Evolutionary conservation across 2,113 vertebrate genomes (phyloP).

Genomic region (Octodon degus): DNA sequence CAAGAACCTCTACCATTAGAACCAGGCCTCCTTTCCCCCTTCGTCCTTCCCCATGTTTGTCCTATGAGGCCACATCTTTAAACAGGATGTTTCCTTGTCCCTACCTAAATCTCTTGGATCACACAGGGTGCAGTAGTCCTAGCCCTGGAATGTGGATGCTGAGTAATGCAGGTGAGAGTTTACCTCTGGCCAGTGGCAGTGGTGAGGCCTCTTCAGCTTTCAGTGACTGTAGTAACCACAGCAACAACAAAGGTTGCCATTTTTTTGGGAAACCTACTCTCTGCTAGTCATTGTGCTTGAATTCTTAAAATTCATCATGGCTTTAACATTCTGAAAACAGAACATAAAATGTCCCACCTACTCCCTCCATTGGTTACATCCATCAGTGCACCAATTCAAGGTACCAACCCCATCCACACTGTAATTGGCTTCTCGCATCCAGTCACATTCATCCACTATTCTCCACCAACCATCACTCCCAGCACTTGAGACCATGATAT

Average conservation of each 20-base stretch:
- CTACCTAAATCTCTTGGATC: not conserved
- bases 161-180: not conserved
- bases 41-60: not conserved
- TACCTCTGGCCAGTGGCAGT: not conserved
- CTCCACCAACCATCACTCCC: not conserved
- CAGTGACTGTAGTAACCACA: not conserved
- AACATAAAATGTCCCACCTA: not conserved
- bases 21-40: not conserved
- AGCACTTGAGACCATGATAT: not conserved
- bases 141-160: constrained; percentile 20
- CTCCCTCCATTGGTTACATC: not conserved
- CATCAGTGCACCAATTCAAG: not conserved
- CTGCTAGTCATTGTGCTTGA: not conserved
- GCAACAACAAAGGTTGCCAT: not conserved
- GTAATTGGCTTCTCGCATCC: not conserved
- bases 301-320: not conserved
- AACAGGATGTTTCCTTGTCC: not conserved
- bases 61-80: not conserved
- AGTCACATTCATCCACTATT: not conserved
- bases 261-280: not conserved
- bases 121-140: not conserved
- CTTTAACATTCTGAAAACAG: not conserved
- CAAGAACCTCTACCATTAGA: not conserved
- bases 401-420: not conserved
- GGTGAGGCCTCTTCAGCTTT: not conserved